Base-by-base conservation (phyloP, 2,888 invertebrate species). In the Lycocerus yunnanus region DNA sequence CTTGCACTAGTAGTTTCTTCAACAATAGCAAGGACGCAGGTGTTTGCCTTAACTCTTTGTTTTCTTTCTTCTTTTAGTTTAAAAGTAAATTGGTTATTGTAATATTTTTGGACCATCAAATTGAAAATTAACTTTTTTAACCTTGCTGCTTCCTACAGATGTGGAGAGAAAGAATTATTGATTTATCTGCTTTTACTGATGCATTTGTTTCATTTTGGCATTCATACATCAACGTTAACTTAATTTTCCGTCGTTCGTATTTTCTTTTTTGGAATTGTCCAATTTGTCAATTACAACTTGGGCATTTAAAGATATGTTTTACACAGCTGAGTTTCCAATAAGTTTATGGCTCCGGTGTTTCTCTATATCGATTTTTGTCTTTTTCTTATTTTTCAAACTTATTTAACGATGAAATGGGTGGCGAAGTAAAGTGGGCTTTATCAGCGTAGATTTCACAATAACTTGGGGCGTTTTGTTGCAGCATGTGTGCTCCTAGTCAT, bases 1-100 rank as follows among this genome's bases (percentile, higher is more conserved):
- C 27, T 21, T 43, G 43, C n/a, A n/a, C 43, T 43, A n/a, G 43
- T 0, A 3, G 15, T 24, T 27, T 27, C n/a, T 67, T 67, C 16
- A 27, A 67, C 67, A 66, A 66, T 66, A 21, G n/a, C 66, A 9
- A 21, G 14, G 14, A 66, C 20, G 66, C 66, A 66, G 66, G 66
- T 66, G 66, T 21, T 43, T 43, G 43, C 43, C n/a, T 43, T 43
- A 43, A 43, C n/a, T 43, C n/a, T 43, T 43, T n/a, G 6, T 43
- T 43, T n/a, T 27, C 13, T 13, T 43, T 43, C 43, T 43, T n/a
- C n/a, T 43, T 43, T n/a, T 43, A 43, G 6, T 43, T 43, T 6
- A 43, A 43, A 43, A 43, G 43, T 43, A 43, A 43, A 43, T 43
- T 43, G 43, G 43, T n/a, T 43, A 43, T 43, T 43, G 43, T 43